Evolutionary conservation across 1,140 invertebrate species (phyloP).

Genomic region (Adelges cooleyi): DNA sequence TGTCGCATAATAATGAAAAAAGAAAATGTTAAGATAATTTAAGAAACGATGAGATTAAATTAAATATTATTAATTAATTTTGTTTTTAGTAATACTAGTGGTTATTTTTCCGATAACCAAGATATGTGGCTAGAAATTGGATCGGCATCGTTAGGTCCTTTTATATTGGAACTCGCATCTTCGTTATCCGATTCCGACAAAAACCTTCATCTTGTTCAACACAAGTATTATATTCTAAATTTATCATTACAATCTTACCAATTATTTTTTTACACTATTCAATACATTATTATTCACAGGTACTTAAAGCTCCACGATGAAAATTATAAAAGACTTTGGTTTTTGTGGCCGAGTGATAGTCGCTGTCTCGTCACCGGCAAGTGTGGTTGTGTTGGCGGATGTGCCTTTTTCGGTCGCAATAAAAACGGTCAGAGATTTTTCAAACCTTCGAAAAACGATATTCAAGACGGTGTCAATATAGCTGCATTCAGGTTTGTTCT

Average conservation of each 20-base stretch:
- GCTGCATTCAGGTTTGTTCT: slow-evolving; percentile 51
- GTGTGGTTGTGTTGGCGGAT: slow-evolving; percentile 92
- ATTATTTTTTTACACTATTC: too few relatives aligned
- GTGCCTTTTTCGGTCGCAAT: slow-evolving; percentile 84
- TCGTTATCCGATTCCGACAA: slow-evolving; percentile 61
- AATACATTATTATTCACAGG: slow-evolving; percentile 36
- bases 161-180: slow-evolving; percentile 85
- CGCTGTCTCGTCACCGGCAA: slow-evolving; percentile 46
- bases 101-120: slow-evolving; percentile 37
- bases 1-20: too few relatives aligned
- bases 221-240: slow-evolving; percentile 48
- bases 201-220: slow-evolving; percentile 63
- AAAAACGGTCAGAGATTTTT: slow-evolving; percentile 77
- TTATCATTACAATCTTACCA: too few relatives aligned
- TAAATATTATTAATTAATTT: background rate
- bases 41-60: too few relatives aligned
- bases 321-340: slow-evolving; percentile 79
- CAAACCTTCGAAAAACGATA: slow-evolving; percentile 65
- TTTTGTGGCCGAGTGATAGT: slow-evolving; percentile 69
- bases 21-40: too few relatives aligned
- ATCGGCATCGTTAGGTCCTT: slow-evolving; percentile 74
- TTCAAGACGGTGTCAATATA: slow-evolving; percentile 69
- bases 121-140: slow-evolving; percentile 90
- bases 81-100: slow-evolving; percentile 16
- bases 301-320: slow-evolving; percentile 84